Evolutionary conservation across 1,140 invertebrate genomes (phyloP).

Genomic region (Rhynchophorus ferrugineus): DNA sequence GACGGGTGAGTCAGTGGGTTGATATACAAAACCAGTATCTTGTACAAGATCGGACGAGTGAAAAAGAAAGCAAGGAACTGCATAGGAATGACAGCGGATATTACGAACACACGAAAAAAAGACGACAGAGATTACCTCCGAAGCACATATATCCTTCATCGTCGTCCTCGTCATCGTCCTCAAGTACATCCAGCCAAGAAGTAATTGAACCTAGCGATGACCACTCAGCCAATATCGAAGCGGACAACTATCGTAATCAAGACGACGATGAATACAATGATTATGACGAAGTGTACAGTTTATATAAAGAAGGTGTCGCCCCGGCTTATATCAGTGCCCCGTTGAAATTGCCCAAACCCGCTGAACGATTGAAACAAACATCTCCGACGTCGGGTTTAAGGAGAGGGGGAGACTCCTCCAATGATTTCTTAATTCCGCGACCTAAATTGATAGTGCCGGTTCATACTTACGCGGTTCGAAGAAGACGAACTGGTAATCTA

Average conservation of each 20-base stretch:
- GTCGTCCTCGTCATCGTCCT: slow-evolving; percentile 12
- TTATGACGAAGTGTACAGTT: slow-evolving; percentile 29
- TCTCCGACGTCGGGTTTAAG: slow-evolving; percentile 41
- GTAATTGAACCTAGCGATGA: slow-evolving; percentile 13
- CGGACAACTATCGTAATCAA: not conserved
- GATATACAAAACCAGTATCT: slow-evolving; percentile 34
- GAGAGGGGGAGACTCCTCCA: slow-evolving; percentile 39
- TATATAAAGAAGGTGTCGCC: slow-evolving; percentile 40
- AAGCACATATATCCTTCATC: slow-evolving; percentile 33
- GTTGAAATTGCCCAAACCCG: not conserved
- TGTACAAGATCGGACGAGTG: slow-evolving; percentile 8
- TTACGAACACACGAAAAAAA: slow-evolving; percentile 32
- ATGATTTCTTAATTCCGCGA: slow-evolving; percentile 70
- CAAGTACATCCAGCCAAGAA: slow-evolving; percentile 8
- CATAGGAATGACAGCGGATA: slow-evolving; percentile 35
- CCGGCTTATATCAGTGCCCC: slow-evolving; percentile 6
- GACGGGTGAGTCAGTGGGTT: slow-evolving; percentile 31
- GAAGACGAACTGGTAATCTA: slow-evolving; percentile 68
- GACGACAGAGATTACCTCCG: slow-evolving; percentile 35
- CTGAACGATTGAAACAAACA: slow-evolving; percentile 37
- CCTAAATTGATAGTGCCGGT: slow-evolving; percentile 79
- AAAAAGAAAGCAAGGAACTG: slow-evolving; percentile 12
- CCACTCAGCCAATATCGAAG: not conserved
- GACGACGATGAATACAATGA: slow-evolving; percentile 29
- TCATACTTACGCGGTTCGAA: slow-evolving; percentile 72